Percentiles rank a stretch among this genome's conserved stretches.
These are phyloP conservation scores for Nebria ingens DNA, from an alignment of 1,140 invertebrate species.

Conservation along the genomic window DNA sequence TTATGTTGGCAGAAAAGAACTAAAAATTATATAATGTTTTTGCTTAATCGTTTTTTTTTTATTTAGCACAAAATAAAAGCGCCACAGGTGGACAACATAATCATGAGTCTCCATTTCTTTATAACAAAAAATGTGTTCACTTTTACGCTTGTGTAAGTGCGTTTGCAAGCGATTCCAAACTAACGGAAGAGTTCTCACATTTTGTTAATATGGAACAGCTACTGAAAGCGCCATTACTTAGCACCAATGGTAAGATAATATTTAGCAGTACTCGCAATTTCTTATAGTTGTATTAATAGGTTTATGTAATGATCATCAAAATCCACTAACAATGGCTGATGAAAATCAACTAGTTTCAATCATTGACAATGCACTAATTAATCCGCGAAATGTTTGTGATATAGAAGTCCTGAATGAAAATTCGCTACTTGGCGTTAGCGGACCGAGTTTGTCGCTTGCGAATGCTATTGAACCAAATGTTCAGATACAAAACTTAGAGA, in stretches of 20 bases:
- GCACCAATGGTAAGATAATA: constrained; percentile 11
- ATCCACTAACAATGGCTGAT: not conserved
- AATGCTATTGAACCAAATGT: not conserved
- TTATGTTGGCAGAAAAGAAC: no score
- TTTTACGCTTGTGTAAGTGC: constrained; percentile 70
- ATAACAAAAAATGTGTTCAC: constrained; percentile 40
- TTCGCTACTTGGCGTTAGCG: not conserved
- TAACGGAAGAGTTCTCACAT: constrained; percentile 56
- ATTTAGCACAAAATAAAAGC: not conserved
- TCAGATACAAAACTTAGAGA: constrained; percentile 3
- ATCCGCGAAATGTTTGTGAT: constrained; percentile 10
- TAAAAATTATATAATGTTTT: no score
- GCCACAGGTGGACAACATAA: not conserved
- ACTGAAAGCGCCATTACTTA: constrained; percentile 4
- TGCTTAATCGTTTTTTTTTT: no score
- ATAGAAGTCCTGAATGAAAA: constrained; percentile 14
- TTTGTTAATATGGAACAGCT: constrained; percentile 48
- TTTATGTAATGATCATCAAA: not conserved
- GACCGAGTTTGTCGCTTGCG: not conserved
- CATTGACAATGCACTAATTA: constrained; percentile 9
- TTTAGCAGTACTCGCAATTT: not conserved
- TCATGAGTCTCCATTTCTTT: not conserved
- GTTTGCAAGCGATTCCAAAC: constrained; percentile 61
- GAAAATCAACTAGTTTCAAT: constrained; percentile 17
- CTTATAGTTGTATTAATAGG: not conserved